A percentile compares a stretch with the other conserved stretches of the same genome.
phyloP scores from a whole-genome alignment of 2,113 vertebrate species.

The Nerophis lumbriciformis region DNA sequence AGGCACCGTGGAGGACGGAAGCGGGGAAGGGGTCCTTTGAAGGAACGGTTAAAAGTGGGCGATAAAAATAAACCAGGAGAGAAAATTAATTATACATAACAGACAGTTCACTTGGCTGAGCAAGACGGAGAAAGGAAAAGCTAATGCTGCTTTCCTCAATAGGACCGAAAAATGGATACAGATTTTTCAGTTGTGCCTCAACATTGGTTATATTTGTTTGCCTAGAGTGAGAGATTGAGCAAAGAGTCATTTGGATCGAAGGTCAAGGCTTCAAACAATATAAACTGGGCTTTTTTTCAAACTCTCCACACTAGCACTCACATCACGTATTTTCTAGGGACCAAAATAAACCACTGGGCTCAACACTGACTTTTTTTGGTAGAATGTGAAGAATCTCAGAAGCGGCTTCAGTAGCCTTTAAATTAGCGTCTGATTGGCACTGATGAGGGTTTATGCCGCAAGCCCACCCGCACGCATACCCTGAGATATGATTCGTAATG shows the following conservation, averaged over 20 bases:
- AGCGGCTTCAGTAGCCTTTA: conserved; percentile 23
- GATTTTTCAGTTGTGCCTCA: conserved; percentile 33
- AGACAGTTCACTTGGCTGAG: conserved; percentile 63
- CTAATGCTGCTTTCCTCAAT: conserved; percentile 41
- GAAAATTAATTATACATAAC: conserved; percentile 73
- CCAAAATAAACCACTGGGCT: conserved; percentile 27
- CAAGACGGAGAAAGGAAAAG: conserved; percentile 45
- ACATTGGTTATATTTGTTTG: conserved; percentile 36
- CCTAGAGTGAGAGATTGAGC: conserved; percentile 26
- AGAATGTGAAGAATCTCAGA: conserved; percentile 27
- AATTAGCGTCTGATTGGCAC: conserved; percentile 44
- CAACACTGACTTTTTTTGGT: conserved; percentile 5
- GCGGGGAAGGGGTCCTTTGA: conserved; percentile 62
- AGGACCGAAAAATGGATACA: conserved; percentile 24
- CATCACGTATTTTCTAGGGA: conserved; percentile 17
- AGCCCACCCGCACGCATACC: conserved; percentile 41
- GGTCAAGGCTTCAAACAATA: conserved; percentile 40
- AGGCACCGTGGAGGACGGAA: conserved; percentile 50
- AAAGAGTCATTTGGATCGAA: conserved; percentile 14
- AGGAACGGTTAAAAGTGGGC: conserved; percentile 67
- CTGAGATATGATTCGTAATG: conserved; percentile 42
- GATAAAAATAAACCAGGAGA: conserved; percentile 70
- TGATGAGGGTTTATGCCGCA: conserved; percentile 47
- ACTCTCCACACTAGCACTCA: conserved; percentile 10
- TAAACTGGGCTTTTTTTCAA: conserved; percentile 26